Evolutionary conservation across 2,113 vertebrate species (phyloP).

Genomic region (Hypomesus transpacificus): DNA sequence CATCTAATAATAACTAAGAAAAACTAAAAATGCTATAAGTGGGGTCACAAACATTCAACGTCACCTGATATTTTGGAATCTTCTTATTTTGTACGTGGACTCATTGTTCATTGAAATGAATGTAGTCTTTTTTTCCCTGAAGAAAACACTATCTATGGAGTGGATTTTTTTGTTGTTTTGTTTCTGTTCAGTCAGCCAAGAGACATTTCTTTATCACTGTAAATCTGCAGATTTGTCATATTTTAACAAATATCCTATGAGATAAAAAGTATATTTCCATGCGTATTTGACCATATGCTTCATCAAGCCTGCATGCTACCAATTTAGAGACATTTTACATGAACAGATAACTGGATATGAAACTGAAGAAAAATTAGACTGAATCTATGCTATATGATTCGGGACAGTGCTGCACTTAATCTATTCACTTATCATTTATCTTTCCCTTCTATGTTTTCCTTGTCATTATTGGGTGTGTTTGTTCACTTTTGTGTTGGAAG

Average conservation of each 20-base stretch:
- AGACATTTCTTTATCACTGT: conserved; percentile 73
- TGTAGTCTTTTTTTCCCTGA: conserved; percentile 72
- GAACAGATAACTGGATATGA: conserved; percentile 78
- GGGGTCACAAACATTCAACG: conserved; percentile 80
- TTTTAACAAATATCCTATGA: conserved; percentile 85
- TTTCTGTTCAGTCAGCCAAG: conserved; percentile 77
- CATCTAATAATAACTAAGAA: conserved; percentile 66
- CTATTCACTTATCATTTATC: conserved; percentile 56
- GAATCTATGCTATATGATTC: conserved; percentile 76
- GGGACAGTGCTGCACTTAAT: conserved; percentile 86
- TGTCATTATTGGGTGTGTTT: conserved; percentile 59
- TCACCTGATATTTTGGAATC: conserved; percentile 76
- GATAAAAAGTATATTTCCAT: conserved; percentile 81
- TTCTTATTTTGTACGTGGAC: conserved; percentile 73
- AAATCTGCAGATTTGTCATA: conserved; percentile 78
- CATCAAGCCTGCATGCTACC: conserved; percentile 85
- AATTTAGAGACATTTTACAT: conserved; percentile 82
- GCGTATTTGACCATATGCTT: conserved; percentile 84
- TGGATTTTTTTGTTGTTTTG: conserved; percentile 73
- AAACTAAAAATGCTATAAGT: too few relatives aligned
- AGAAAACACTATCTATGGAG: conserved; percentile 76
- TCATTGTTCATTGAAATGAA: conserved; percentile 83
- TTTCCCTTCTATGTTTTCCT: conserved; percentile 53
- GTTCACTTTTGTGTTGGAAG: conserved; percentile 65
- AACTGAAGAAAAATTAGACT: conserved; percentile 67